Conservation (phyloP, 2,113 vertebrate genomes). For the Ardeotis arabs region DNA sequence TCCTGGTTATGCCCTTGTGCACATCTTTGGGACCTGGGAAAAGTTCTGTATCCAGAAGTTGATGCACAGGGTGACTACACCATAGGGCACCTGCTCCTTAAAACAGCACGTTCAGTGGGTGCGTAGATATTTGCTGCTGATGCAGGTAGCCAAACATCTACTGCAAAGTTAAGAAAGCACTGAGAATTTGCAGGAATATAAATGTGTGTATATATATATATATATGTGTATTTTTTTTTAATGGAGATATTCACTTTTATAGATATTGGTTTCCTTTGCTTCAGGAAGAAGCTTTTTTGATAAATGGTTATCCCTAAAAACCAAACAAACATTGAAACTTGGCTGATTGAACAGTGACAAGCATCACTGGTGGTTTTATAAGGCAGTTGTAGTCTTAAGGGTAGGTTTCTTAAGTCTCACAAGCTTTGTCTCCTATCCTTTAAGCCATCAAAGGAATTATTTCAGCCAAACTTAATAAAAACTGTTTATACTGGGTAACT, state of each 20-base stretch:
- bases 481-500: background rate
- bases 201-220: too few relatives aligned
- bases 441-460: background rate
- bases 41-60: background rate
- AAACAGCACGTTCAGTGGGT: fast-evolving
- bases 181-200: background rate
- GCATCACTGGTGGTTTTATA: background rate
- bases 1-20: background rate
- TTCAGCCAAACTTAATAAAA: background rate
- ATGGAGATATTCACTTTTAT: background rate
- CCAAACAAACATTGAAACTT: background rate
- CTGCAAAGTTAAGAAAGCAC: background rate
- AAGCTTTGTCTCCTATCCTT: background rate
- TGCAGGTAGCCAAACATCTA: background rate
- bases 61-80: background rate
- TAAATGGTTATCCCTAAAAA: background rate
- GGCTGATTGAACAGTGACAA: background rate
- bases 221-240: too few relatives aligned
- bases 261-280: background rate
- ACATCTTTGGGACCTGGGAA: background rate
- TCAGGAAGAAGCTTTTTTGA: background rate
- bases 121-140: background rate
- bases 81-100: background rate
- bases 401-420: background rate
- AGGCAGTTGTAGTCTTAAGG: background rate